A percentile compares a stretch with the other conserved stretches of the same genome.
Conservation (phyloP, 2,113 vertebrate species). For the Herpailurus yagouaroundi region DNA sequence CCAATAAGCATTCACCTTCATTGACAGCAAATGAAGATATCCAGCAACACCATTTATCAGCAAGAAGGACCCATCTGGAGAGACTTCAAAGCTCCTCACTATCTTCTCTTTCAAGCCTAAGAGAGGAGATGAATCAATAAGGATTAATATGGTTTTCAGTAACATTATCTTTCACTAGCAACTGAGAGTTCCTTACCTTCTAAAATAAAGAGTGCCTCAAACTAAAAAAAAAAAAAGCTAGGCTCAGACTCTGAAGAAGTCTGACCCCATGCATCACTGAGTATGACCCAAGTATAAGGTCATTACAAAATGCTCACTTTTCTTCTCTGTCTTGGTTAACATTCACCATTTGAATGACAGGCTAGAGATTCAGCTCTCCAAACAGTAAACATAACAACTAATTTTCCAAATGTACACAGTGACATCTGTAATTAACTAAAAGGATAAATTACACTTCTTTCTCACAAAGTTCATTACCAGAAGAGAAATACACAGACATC, state of each 20-base stretch:
- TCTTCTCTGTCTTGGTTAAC: background rate
- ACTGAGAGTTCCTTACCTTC: background rate
- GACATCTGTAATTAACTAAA: conserved; percentile 17
- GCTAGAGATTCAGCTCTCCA: background rate
- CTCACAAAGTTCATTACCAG: background rate
- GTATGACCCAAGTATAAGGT: background rate
- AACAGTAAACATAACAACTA: background rate
- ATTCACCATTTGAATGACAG: background rate
- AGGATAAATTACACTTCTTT: background rate
- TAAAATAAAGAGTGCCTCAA: background rate
- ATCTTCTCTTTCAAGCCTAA: conserved; percentile 92
- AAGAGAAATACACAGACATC: background rate
- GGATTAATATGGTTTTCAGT: background rate
- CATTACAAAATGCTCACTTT: background rate
- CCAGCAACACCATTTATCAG: conserved; percentile 93
- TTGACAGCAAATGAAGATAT: conserved; percentile 93
- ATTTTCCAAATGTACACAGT: background rate
- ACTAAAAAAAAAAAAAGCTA: conserved; percentile 5
- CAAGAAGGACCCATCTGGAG: conserved; percentile 92
- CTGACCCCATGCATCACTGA: background rate
- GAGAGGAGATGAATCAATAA: conserved; percentile 46
- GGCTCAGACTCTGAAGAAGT: background rate
- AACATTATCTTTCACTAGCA: background rate
- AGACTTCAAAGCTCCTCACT: conserved; percentile 92
- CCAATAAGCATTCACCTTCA: conserved; percentile 88